Conservation (phyloP, 2,797 vertebrate species). For the Scleropages formosus region DNA sequence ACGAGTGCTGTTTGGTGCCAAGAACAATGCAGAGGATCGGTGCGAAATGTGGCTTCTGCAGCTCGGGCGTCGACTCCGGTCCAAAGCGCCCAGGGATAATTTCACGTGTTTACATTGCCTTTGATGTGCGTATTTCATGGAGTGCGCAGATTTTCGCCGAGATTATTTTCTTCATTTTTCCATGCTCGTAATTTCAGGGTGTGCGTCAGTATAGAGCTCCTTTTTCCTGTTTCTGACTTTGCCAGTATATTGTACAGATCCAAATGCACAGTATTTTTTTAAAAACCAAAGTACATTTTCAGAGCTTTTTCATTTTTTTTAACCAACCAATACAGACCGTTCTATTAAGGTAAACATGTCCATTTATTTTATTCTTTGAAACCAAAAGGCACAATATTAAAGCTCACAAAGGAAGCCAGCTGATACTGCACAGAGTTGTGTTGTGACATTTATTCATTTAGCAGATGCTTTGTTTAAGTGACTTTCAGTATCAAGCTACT, state of each 20-base stretch:
- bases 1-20: background rate
- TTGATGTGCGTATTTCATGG: background rate
- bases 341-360: too few relatives aligned
- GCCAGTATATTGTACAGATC: background rate
- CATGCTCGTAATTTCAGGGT: background rate
- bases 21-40: background rate
- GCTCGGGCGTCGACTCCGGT: background rate
- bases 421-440: too few relatives aligned
- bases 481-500: too few relatives aligned
- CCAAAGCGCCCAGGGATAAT: background rate
- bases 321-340: too few relatives aligned
- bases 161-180: background rate
- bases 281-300: too few relatives aligned
- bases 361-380: too few relatives aligned
- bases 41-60: background rate
- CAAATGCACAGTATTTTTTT: too few relatives aligned
- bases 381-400: too few relatives aligned
- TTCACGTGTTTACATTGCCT: slow-evolving; percentile 1
- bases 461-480: too few relatives aligned
- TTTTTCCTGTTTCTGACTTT: background rate
- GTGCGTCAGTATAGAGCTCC: background rate
- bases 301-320: too few relatives aligned
- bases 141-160: background rate
- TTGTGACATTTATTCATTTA: too few relatives aligned
- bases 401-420: too few relatives aligned